phyloP scores from a whole-genome alignment of 2,113 vertebrate species.

The Centropristis striata region DNA sequence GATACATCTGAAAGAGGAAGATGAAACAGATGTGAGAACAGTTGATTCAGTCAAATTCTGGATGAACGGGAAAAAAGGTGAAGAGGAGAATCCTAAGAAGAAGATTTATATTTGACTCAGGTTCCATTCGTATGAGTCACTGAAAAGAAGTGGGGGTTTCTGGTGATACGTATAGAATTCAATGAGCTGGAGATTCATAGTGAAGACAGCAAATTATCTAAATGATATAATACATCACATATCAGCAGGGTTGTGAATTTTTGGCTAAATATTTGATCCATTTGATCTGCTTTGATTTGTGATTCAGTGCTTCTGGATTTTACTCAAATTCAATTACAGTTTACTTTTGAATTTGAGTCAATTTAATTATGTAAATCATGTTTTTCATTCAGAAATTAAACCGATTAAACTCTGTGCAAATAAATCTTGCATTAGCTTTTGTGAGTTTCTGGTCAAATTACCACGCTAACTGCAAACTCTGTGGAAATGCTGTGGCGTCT shows the following conservation, averaged over 20 bases:
- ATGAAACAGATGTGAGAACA: slow-evolving; percentile 2
- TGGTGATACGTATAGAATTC: neutral
- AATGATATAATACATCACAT: neutral
- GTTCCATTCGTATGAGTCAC: neutral
- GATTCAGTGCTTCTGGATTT: neutral
- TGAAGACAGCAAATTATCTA: neutral
- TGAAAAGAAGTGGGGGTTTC: neutral
- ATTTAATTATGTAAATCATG: neutral
- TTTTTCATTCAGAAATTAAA: neutral
- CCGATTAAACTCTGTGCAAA: neutral
- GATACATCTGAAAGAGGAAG: slow-evolving; percentile 81
- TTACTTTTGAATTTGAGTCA: neutral
- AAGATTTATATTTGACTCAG: neutral
- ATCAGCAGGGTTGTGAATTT: neutral
- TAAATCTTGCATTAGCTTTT: neutral
- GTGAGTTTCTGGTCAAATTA: neutral
- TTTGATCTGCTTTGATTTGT: neutral
- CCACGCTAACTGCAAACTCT: neutral
- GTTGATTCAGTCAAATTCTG: neutral
- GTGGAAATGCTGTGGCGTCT: neutral
- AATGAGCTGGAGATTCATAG: neutral
- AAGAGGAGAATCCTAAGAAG: neutral
- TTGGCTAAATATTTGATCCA: neutral
- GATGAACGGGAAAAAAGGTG: neutral
- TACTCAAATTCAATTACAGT: neutral